Evolutionary conservation across 2,797 vertebrate genomes (phyloP).

Genomic region (Chelon labrosus): DNA sequence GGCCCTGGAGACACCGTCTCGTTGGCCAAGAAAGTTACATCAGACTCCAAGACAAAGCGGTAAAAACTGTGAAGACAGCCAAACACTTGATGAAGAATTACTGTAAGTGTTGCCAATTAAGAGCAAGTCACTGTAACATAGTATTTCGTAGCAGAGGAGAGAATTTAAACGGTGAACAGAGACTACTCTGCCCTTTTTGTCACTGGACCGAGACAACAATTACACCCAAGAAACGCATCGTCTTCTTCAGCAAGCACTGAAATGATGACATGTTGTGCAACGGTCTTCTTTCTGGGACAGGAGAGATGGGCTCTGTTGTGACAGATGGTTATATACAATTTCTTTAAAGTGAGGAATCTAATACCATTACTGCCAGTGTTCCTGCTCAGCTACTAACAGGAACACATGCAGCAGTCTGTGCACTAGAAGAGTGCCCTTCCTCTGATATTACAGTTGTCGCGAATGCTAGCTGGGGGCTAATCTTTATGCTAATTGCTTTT

Average conservation of each 20-base stretch:
- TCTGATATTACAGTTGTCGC: slow-evolving; percentile 39
- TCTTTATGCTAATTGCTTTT: slow-evolving; percentile 66
- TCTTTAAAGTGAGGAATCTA: slow-evolving; percentile 64
- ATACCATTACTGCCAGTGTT: slow-evolving; percentile 51
- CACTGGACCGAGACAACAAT: slow-evolving; percentile 33
- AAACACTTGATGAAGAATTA: slow-evolving; percentile 10
- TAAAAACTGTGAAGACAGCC: slow-evolving; percentile 89
- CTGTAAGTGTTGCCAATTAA: neutral
- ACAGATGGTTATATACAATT: slow-evolving; percentile 63
- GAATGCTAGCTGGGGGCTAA: slow-evolving; percentile 42
- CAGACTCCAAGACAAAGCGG: slow-evolving; percentile 94
- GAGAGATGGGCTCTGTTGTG: slow-evolving; percentile 55
- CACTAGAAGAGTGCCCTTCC: slow-evolving; percentile 39
- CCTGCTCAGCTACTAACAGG: slow-evolving; percentile 46
- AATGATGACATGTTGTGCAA: slow-evolving; percentile 68
- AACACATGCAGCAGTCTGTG: slow-evolving; percentile 31
- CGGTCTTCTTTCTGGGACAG: slow-evolving; percentile 51
- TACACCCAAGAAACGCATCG: slow-evolving; percentile 31
- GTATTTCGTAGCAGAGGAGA: neutral
- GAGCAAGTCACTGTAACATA: neutral
- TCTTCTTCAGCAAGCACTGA: slow-evolving; percentile 35
- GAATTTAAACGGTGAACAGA: neutral
- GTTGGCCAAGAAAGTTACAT: slow-evolving; percentile 86
- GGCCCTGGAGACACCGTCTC: slow-evolving; percentile 87
- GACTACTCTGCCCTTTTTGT: slow-evolving; percentile 10